Percentiles rank a stretch among this genome's conserved stretches.
These are phyloP conservation scores for Tetragonula carbonaria DNA, from an alignment of 2,888 invertebrate species.

Conservation along the genomic window DNA sequence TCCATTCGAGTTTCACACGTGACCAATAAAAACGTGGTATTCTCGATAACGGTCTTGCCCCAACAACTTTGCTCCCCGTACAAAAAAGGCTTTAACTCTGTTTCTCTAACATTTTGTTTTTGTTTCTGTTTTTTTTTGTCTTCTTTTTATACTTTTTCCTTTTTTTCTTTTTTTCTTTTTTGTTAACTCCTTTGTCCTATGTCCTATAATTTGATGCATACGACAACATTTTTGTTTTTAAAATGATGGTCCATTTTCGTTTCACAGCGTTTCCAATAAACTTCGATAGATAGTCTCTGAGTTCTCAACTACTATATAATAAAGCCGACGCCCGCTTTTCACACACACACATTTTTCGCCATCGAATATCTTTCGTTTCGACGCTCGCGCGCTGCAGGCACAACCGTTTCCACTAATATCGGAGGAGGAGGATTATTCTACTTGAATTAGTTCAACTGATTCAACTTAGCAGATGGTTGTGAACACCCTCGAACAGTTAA, in stretches of 20 bases:
- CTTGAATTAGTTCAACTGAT: background rate
- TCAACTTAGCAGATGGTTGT: background rate
- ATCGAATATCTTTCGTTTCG: conserved; percentile 9
- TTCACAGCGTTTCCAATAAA: conserved; percentile 77
- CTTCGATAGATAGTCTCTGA: conserved; percentile 75
- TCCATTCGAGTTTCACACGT: conserved; percentile 50
- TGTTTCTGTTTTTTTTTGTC: background rate
- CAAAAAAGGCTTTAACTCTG: conserved; percentile 54
- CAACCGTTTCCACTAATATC: conserved; percentile 13
- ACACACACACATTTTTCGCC: conserved; percentile 41
- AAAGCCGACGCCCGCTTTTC: conserved; percentile 44
- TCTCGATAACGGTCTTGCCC: conserved; percentile 33
- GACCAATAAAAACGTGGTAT: conserved; percentile 42
- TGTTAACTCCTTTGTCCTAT: conserved; percentile 12
- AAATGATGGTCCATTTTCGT: conserved; percentile 77
- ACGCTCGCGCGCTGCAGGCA: background rate
- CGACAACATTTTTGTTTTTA: conserved; percentile 67
- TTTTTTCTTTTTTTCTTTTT: background rate
- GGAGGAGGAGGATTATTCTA: background rate
- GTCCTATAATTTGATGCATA: conserved; percentile 44
- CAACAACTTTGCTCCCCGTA: conserved; percentile 62
- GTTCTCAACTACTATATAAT: conserved; percentile 70
- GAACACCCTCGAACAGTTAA: background rate
- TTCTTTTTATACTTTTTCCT: background rate
- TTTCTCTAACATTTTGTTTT: conserved; percentile 1